Evolutionary conservation across 1,140 invertebrate species (phyloP), one percentile per base, ranked within the genome.

Genomic region (Eumaeus atala): DNA sequence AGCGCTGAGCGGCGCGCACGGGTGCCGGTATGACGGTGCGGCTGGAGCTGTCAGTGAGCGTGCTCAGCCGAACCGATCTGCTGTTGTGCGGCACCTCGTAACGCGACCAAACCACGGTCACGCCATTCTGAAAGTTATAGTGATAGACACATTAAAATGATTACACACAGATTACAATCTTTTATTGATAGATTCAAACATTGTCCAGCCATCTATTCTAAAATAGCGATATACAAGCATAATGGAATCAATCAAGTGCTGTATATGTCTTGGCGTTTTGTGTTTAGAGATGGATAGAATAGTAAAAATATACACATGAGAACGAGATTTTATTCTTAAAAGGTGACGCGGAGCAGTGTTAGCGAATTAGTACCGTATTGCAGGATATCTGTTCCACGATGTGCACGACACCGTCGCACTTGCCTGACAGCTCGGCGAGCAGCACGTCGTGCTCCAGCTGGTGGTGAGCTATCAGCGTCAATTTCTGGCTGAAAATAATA

Each of bases 391-490:
- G 83, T 64, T 86, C 79, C 5, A 84, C 68, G 61, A 86, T 70
- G 49, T 86, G 78, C 10, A 86, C 48, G 16, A 75, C 21, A 61
- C 72, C 71, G 42, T 77, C 70, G 37, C 59, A 48, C 33, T 62
- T 77, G 9, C 71, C 64, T 16, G 83, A 79, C 11, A 86, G 37
- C 56, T 86, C 78, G 6, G 76, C 80, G 52, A 66, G 71, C 21
- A 86, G 58, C 0, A 79, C 79, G 57, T 86, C 83, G 64, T 79
- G 81, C 48, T 86, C 83, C n/a, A 84, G 47, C 58, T 84, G 83
- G 49, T 84, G 80, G 35, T 76, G 83, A 5, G 77, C 73, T 51
- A 72, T 56, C 38, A 86, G 57, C 16, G 56, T 64, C 12, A 81
- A 66, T 55, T 84, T 68, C 40, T 74, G 71, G 7, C 83, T 86